These are phyloP conservation scores for Drosophila stalkeri DNA, from an alignment of 2,888 invertebrate genomes.

Conservation along the genomic window DNA sequence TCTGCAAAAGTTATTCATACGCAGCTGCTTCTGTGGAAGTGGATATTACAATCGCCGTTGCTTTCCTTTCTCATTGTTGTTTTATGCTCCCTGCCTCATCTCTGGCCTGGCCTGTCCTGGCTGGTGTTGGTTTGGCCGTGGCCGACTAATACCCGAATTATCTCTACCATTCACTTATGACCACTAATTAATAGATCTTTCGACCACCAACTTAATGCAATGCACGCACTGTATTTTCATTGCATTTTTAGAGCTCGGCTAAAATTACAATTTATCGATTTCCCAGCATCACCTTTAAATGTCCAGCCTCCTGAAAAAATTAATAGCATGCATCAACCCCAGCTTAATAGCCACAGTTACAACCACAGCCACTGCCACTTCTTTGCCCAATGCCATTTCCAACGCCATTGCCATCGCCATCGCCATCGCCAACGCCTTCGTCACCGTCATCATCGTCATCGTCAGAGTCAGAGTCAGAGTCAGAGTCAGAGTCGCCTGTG, in stretches of 20 bases:
- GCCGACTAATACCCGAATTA: not conserved
- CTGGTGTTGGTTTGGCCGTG: not conserved
- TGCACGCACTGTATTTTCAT: not conserved
- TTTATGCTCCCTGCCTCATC: not conserved
- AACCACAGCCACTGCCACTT: not conserved
- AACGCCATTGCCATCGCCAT: not conserved
- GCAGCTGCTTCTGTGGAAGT: slow-evolving; percentile 40
- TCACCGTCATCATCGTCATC: not conserved
- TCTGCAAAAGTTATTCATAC: slow-evolving; percentile 60
- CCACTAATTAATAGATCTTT: slow-evolving; percentile 10
- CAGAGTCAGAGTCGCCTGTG: slow-evolving; percentile 23
- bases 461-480: slow-evolving; percentile 11
- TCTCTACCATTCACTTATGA: not conserved
- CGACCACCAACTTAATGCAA: not conserved
- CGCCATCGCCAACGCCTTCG: not conserved
- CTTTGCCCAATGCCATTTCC: not conserved
- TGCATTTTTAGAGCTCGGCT: slow-evolving; percentile 14
- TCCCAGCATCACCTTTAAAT: slow-evolving; percentile 57
- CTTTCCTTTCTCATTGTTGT: slow-evolving; percentile 7
- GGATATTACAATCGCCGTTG: slow-evolving; percentile 16
- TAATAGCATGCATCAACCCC: slow-evolving; percentile 40
- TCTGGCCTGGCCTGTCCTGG: not conserved
- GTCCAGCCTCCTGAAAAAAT: slow-evolving; percentile 54
- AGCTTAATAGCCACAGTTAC: slow-evolving; percentile 15
- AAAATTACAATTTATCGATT: slow-evolving; percentile 57